These are phyloP conservation scores for Arenicola marina DNA, from an alignment of 2,888 invertebrate genomes.

Conservation along the genomic window DNA sequence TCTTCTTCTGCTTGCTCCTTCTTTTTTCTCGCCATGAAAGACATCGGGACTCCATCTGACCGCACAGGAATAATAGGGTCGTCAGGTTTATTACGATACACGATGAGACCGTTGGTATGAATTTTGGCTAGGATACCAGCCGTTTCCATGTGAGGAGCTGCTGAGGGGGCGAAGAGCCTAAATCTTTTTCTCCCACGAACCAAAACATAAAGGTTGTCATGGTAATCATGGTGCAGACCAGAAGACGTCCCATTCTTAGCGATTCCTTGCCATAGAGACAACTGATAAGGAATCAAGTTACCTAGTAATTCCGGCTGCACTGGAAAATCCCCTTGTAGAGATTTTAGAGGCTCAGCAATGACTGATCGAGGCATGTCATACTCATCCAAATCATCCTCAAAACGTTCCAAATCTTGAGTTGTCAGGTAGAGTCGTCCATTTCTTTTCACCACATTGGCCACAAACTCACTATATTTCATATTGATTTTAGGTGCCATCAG, in stretches of 20 bases:
- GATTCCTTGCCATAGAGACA: conserved; percentile 28
- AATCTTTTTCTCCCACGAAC: conserved; percentile 24
- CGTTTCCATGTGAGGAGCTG: conserved; percentile 11
- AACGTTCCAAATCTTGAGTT: conserved; percentile 27
- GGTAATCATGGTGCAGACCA: conserved; percentile 28
- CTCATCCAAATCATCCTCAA: conserved; percentile 20
- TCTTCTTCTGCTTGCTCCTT: conserved; percentile 12
- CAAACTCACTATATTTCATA: conserved; percentile 20
- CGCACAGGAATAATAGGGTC: conserved; percentile 12
- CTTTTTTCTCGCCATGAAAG: conserved; percentile 13
- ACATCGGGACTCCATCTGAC: conserved; percentile 23
- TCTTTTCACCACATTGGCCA: conserved; percentile 7
- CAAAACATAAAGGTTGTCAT: conserved; percentile 29
- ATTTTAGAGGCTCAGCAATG: conserved; percentile 14
- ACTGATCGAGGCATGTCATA: conserved; percentile 19
- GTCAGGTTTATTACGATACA: conserved; percentile 13
- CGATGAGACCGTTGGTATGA: conserved; percentile 24
- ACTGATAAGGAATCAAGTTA: conserved; percentile 20
- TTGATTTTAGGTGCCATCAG: conserved; percentile 14
- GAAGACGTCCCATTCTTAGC: conserved; percentile 18
- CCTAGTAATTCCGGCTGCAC: conserved; percentile 15
- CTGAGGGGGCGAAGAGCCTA: conserved; percentile 23
- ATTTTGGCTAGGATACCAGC: conserved; percentile 13
- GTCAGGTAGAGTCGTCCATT: conserved; percentile 23
- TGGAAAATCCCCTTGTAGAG: conserved; percentile 18